These are phyloP conservation scores for Kryptolebias ocellatus DNA, from an alignment of 2,797 vertebrate genomes.

Conservation along the genomic window DNA sequence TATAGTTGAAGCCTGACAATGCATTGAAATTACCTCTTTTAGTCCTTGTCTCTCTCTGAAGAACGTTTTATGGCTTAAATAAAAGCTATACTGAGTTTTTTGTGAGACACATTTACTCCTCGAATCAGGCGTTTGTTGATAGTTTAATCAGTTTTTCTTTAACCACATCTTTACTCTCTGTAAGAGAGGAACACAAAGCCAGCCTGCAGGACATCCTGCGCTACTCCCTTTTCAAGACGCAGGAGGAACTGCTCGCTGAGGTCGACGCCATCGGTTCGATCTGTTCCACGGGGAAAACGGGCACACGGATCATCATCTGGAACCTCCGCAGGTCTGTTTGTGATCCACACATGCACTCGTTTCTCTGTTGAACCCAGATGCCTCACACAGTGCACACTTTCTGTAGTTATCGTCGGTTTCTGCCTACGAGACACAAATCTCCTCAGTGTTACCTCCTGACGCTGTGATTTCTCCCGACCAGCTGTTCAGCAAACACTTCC, in stretches of 20 bases:
- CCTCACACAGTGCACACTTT: too few species aligned
- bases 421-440: too few species aligned
- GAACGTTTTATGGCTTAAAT: not conserved
- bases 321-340: constrained; percentile 87
- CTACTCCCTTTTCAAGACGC: constrained; percentile 85
- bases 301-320: constrained; percentile 96
- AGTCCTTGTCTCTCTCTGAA: too few species aligned
- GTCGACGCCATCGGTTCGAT: constrained; percentile 78
- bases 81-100: not conserved
- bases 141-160: constrained; percentile 48
- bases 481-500: too few species aligned
- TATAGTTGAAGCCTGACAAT: too few species aligned
- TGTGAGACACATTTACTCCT: too few species aligned
- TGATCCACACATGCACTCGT: not conserved
- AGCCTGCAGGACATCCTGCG: constrained; percentile 88
- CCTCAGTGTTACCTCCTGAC: too few species aligned
- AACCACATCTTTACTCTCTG: constrained; percentile 59
- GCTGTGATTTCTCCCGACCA: too few species aligned
- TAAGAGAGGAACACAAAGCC: constrained; percentile 70
- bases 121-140: too few species aligned
- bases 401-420: too few species aligned
- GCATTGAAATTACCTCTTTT: too few species aligned
- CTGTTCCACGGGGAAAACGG: constrained; percentile 73
- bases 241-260: constrained; percentile 85
- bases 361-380: too few species aligned